Evolutionary conservation across 2,797 vertebrate species (phyloP).

Genomic region (Oreonectes daqikongensis): DNA sequence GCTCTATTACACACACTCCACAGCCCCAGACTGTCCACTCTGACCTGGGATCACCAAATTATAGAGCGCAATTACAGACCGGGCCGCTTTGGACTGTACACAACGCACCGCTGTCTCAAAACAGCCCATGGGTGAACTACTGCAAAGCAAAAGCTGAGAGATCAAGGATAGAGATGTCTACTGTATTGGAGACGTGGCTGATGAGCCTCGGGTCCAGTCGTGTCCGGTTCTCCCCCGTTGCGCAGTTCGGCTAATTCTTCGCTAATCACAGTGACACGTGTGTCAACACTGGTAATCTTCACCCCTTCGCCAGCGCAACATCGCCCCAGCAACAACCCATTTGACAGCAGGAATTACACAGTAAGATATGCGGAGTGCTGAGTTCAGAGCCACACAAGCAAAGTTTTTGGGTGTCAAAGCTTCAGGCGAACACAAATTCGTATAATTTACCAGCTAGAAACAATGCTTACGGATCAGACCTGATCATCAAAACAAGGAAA

Average conservation of each 20-base stretch:
- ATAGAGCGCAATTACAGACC: constrained; percentile 51
- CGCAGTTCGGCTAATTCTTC: constrained; percentile 54
- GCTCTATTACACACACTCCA: constrained; percentile 24
- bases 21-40: constrained; percentile 39
- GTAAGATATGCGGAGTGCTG: constrained; percentile 49
- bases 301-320: constrained; percentile 32
- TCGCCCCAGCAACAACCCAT: constrained; percentile 54
- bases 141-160: constrained; percentile 9
- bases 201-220: constrained; percentile 40
- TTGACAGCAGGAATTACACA: constrained; percentile 57
- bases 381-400: constrained; percentile 37
- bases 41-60: constrained; percentile 62
- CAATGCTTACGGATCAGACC: constrained; percentile 44
- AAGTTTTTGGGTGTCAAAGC: constrained; percentile 44
- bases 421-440: constrained; percentile 23
- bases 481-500: constrained; percentile 42
- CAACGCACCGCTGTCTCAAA: not conserved
- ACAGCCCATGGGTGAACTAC: not conserved
- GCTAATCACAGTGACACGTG: constrained; percentile 60
- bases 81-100: not conserved
- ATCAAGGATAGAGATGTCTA: not conserved
- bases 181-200: constrained; percentile 39
- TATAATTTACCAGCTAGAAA: constrained; percentile 18
- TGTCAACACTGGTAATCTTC: constrained; percentile 61
- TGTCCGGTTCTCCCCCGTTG: constrained; percentile 39